Evolutionary conservation across 2,888 invertebrate species (phyloP).

Genomic region (Sialis fuliginosa): DNA sequence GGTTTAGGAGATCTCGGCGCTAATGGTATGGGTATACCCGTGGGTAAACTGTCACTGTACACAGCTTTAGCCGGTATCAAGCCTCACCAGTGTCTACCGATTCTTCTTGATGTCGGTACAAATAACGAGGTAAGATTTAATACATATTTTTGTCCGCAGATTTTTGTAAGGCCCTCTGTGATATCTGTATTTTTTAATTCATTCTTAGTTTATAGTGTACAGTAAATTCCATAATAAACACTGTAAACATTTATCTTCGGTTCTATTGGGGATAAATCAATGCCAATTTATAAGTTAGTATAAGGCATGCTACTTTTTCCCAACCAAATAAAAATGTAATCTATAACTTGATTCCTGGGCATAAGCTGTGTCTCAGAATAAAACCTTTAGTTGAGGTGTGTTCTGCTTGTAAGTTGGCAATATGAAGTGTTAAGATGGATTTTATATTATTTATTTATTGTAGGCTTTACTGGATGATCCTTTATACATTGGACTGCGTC

Average conservation of each 20-base stretch:
- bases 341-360: too few relatives aligned
- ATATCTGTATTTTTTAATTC: not conserved
- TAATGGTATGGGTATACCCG: slow-evolving; percentile 96
- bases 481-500: slow-evolving; percentile 81
- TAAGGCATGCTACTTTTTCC: too few relatives aligned
- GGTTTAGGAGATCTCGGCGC: slow-evolving; percentile 94
- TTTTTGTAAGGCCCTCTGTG: not conserved
- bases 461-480: slow-evolving; percentile 79
- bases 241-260: too few relatives aligned
- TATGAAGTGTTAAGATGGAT: too few relatives aligned
- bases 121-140: slow-evolving; percentile 54
- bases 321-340: too few relatives aligned
- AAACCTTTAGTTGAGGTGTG: too few relatives aligned
- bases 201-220: too few relatives aligned
- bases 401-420: too few relatives aligned
- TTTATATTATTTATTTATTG: not conserved
- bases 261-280: too few relatives aligned
- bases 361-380: too few relatives aligned
- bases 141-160: not conserved
- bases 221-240: too few relatives aligned
- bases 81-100: slow-evolving; percentile 86
- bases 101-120: slow-evolving; percentile 88
- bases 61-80: slow-evolving; percentile 94
- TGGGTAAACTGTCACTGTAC: slow-evolving; percentile 89
- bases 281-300: too few relatives aligned